A percentile compares a stretch with the other conserved stretches of the same genome.
Conservation (phyloP, 2,797 vertebrate species). For the Neopelma chrysocephalum region DNA sequence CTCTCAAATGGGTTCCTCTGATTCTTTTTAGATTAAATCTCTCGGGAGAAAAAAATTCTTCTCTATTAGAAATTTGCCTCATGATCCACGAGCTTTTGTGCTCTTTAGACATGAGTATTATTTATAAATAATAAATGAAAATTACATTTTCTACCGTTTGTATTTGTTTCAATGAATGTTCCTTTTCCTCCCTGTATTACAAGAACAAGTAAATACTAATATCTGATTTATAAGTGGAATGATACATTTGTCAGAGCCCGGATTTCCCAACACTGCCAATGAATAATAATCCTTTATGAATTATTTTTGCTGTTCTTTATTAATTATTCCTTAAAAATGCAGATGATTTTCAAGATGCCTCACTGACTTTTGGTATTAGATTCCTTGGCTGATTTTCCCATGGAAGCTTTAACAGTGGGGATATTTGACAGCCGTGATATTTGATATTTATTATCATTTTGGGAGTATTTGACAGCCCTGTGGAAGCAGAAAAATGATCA, state of each 20-base stretch:
- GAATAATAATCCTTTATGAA: slow-evolving; percentile 5
- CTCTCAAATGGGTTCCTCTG: background rate
- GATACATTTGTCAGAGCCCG: background rate
- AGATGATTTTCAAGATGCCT: background rate
- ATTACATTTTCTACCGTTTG: background rate
- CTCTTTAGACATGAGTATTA: background rate
- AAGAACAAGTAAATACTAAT: background rate
- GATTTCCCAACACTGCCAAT: background rate
- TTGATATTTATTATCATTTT: too few species aligned
- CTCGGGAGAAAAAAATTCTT: background rate
- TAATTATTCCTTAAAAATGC: slow-evolving; percentile 13
- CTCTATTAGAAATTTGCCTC: background rate
- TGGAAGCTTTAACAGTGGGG: background rate
- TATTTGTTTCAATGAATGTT: background rate
- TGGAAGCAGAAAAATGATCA: background rate
- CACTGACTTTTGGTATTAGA: background rate
- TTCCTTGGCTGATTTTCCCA: background rate
- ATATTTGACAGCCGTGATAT: background rate
- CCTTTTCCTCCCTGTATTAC: background rate
- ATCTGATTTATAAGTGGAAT: background rate
- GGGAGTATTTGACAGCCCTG: background rate
- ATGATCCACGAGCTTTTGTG: background rate
- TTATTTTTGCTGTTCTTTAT: background rate
- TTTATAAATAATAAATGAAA: background rate
- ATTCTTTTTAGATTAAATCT: background rate